Percentiles rank a stretch among this genome's conserved stretches.
Conservation (phyloP, 2,113 vertebrate species). For the Gopherus flavomarginatus region DNA sequence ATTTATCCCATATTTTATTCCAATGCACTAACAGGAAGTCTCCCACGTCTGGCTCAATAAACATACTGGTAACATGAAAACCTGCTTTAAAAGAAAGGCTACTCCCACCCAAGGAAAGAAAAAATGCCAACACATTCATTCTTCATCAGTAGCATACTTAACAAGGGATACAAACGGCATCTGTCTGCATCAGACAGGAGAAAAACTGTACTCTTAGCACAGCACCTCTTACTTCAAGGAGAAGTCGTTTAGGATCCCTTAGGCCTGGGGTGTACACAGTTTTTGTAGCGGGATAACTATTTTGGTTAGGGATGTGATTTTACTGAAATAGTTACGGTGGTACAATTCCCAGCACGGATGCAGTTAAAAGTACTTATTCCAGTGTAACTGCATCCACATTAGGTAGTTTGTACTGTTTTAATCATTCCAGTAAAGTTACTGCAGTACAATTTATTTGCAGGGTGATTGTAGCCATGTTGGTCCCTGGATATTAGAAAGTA, state of each 20-base stretch:
- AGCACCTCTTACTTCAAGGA: not conserved
- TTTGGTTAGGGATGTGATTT: not conserved
- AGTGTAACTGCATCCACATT: not conserved
- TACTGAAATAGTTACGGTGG: not conserved
- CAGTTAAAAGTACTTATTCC: not conserved
- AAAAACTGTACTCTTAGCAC: not conserved
- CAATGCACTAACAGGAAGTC: not conserved
- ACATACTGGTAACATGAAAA: not conserved
- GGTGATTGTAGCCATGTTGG: not conserved
- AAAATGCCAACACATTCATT: not conserved
- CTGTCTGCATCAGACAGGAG: not conserved
- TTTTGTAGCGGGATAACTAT: not conserved
- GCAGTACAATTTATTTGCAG: not conserved
- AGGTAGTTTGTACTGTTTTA: not conserved
- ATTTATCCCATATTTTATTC: not conserved
- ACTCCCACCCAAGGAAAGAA: not conserved
- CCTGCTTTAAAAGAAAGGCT: not conserved
- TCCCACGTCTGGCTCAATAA: not conserved
- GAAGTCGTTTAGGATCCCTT: fast-evolving
- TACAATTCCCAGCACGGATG: not conserved
- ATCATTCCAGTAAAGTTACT: not conserved
- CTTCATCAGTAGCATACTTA: not conserved
- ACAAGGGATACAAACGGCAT: not conserved
- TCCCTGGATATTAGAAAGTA: not conserved
- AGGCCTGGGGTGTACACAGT: not conserved